Evolutionary conservation across 2,113 vertebrate genomes (phyloP).

Genomic region (Motacilla alba): DNA sequence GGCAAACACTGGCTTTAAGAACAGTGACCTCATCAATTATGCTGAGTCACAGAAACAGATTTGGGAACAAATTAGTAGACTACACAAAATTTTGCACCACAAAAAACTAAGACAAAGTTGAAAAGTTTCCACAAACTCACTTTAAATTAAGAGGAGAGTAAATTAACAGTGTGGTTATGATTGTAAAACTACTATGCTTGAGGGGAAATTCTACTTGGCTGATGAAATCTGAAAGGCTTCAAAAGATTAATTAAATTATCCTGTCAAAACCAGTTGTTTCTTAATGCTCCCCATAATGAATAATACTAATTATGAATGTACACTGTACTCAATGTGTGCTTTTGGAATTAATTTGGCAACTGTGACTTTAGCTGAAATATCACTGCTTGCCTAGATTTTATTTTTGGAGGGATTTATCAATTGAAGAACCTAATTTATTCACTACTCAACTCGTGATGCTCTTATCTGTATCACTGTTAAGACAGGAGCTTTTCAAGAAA

Average conservation of each 20-base stretch:
- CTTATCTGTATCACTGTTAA: background rate
- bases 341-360: constrained; percentile 40
- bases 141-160: background rate
- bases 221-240: background rate
- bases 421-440: background rate
- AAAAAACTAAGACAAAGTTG: background rate
- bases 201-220: background rate
- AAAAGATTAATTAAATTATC: constrained; percentile 27
- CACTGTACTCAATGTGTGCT: background rate
- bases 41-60: background rate
- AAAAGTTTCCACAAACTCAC: background rate
- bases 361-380: background rate
- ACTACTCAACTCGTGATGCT: background rate
- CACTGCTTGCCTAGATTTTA: background rate
- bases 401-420: background rate
- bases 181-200: background rate
- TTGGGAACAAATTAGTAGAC: background rate
- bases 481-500: background rate
- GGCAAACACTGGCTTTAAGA: background rate
- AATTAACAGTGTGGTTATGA: background rate
- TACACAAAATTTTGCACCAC: background rate
- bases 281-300: constrained; percentile 1
- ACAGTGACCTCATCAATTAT: background rate
- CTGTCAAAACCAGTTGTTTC: background rate
- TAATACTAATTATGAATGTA: background rate